Evolutionary conservation across 1,140 invertebrate species (phyloP), one percentile per base, ranked within the genome.

Genomic region (Rhopalosiphum maidis): DNA sequence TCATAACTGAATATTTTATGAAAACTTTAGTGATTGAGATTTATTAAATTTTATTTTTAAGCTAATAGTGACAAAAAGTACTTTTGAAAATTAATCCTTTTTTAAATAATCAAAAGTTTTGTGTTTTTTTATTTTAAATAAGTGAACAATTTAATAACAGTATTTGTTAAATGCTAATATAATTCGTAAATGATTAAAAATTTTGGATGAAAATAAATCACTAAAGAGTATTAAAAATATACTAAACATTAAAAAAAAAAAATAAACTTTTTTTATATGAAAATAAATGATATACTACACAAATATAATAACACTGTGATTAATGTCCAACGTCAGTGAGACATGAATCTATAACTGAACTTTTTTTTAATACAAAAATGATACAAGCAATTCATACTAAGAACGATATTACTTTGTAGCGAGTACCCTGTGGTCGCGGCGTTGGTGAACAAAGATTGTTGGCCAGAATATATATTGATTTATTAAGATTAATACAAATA

Each of bases 331-430:
- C 22, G n/a, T 41, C 22, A 54, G 88, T 55, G 35, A 37, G 55
- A 37, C 51, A 55, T 9, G 21, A 89, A 89, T 51, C 21, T 54
- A 55, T 55, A 51, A 21, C 2, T 18, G n/a, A 48, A 46, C 48
- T 89, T 89, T 89, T 51, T 54, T 48, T 89, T n/a, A 3, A 54
- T 51, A n/a, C 30, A n/a, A 89, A 89, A 89, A 89, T 55, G 88
- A 41, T n/a, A 54, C 48, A 55, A 51, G 22, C 35, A 85, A 85
- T 25, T 11, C 22, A 41, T 85, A 41, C 43, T 37, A 85, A 85
- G 43, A 41, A 85, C 6, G 15, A 77, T n/a, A 77, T n/a, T 77
- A n/a, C 18, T 77, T 77, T n/a, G 60, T n/a, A 77, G 60, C 9
- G 77, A n/a, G 77, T 37, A 37, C 35, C n/a, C 77, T 35, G 35